A percentile compares a stretch with the other conserved stretches of the same genome.
Evolutionary conservation across 2,113 vertebrate species (phyloP).

Genomic region (Mionectes macconnelli): DNA sequence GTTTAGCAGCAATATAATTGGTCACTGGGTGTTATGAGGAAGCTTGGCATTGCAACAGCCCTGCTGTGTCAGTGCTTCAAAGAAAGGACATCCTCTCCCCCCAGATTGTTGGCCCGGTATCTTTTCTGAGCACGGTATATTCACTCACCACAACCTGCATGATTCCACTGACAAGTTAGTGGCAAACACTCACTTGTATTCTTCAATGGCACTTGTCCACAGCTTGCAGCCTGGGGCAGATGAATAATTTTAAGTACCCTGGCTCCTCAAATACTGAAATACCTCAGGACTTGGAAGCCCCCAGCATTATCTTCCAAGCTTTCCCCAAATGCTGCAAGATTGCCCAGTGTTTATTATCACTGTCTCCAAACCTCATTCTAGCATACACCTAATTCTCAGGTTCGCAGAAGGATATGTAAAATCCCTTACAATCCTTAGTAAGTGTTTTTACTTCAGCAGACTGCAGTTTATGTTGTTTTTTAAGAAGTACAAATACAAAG

Average conservation of each 20-base stretch:
- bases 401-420: neutral
- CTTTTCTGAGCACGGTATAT: neutral
- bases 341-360: neutral
- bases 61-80: neutral
- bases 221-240: neutral
- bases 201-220: neutral
- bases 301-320: neutral
- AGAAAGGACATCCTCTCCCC: neutral
- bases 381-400: neutral
- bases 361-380: neutral
- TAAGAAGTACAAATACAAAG: neutral
- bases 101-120: neutral
- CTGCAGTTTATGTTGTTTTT: neutral
- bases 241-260: neutral
- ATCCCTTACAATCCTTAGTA: neutral
- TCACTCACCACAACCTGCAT: neutral
- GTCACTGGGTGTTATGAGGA: slow-evolving; percentile 8
- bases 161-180: neutral
- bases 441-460: neutral
- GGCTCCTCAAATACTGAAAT: neutral
- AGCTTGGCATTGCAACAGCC: neutral
- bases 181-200: neutral
- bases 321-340: neutral
- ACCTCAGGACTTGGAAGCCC: neutral
- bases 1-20: slow-evolving; percentile 51